Evolutionary conservation across 2,888 invertebrate genomes (phyloP), one percentile per base, ranked within the genome.

Genomic region (Ephialtes manifestator): DNA sequence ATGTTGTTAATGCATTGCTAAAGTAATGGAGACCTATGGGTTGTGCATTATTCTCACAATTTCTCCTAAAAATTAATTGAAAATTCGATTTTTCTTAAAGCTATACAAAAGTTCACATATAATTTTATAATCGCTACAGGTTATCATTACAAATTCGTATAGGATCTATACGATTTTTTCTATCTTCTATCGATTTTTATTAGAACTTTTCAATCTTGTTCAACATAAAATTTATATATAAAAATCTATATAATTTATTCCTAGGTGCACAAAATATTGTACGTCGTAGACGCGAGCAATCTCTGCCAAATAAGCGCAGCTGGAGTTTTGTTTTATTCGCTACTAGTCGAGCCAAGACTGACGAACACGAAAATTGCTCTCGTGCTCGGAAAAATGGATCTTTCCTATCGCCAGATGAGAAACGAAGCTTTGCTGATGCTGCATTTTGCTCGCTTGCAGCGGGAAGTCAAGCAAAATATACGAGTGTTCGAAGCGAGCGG

Each of bases 231-330:
- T n/a, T n/a, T 2, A 11, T 24, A 5, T 10, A 5, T 55, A 11
- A 24, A 24, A 24, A 8, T 28, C n/a, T 31, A 31, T 39, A 31
- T 13, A 74, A 46, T 70, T 11, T 51, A 4, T 68, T 58, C 39
- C 3, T 74, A 93, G 93, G 88, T 92, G 20, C 87, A 89, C 48
- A 94, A 94, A 90, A 95, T 98, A 0, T 96, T 98, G 85, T 98
- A 97, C 90, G 97, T 97, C 0, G 97, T 98, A 20, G 98, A 98
- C 91, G 96, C 97, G 0, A 97, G 97, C 13, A 97, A 98, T 94
- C 94, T 98, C 55, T 98, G 98, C 90, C 97, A 97, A 94, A 97
- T 98, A 90, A 97, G 97, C 1, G 97, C 97, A 1, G 97, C 97
- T 15, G 97, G 97, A 28, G 97, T 98, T 0, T 94, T 97, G 53